A percentile compares a stretch with the other conserved stretches of the same genome.
Conservation (phyloP, 35 echinoderm and acorn worm species). For the Holothuria glaberrima region DNA sequence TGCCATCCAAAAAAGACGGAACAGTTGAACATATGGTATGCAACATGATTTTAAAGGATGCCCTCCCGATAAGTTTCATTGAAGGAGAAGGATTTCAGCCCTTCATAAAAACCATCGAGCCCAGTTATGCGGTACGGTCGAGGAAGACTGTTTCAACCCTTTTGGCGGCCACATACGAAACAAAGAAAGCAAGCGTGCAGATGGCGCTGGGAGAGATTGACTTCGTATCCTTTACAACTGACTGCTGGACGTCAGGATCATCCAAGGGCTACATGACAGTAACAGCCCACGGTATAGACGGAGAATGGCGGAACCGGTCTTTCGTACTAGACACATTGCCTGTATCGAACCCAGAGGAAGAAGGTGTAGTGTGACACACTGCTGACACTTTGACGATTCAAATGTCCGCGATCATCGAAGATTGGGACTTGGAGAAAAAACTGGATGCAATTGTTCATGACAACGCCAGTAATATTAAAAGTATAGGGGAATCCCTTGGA, state of each 20-base stretch:
- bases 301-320: conserved; percentile 7
- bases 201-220: neutral
- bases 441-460: conserved; percentile 52
- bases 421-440: conserved; percentile 34
- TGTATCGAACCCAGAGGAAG: neutral
- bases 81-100: conserved; percentile 27
- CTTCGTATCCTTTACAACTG: conserved; percentile 6
- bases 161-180: neutral
- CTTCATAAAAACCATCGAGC: conserved; percentile 44
- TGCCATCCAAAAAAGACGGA: neutral
- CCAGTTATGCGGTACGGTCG: conserved; percentile 15
- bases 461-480: conserved; percentile 54
- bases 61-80: conserved; percentile 15
- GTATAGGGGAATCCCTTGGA: conserved; percentile 23
- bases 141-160: conserved; percentile 4
- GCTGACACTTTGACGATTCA: neutral
- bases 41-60: conserved; percentile 45
- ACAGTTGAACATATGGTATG: neutral
- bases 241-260: conserved; percentile 31
- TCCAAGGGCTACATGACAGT: conserved; percentile 17
- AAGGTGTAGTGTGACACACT: conserved; percentile 29
- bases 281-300: conserved; percentile 29
- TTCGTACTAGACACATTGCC: conserved; percentile 44
- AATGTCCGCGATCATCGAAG: conserved; percentile 3
- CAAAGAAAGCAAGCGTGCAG: conserved; percentile 11